phyloP scores from a whole-genome alignment of 2,797 vertebrate species.

The Bradypus variegatus region DNA sequence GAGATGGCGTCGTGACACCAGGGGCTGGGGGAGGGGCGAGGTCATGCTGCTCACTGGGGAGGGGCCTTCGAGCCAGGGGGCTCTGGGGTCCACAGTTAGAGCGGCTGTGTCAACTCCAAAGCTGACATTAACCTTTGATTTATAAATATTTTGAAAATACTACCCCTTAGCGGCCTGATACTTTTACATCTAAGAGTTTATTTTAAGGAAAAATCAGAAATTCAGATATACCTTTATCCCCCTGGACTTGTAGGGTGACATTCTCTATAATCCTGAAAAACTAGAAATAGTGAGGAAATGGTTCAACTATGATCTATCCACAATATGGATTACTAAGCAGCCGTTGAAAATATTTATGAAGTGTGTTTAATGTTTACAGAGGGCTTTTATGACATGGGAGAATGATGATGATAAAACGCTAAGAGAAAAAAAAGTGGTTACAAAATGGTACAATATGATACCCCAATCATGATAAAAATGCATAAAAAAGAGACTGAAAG shows the following conservation, averaged over 20 bases:
- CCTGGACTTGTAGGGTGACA: background rate
- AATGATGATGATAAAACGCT: background rate
- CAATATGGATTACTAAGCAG: background rate
- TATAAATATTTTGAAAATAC: slow-evolving; percentile 2
- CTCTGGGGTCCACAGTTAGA: background rate
- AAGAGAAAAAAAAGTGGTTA: background rate
- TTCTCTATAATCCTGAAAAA: slow-evolving; percentile 7
- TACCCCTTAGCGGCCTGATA: background rate
- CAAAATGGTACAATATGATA: slow-evolving; percentile 1
- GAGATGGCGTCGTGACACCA: accelerated
- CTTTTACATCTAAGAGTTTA: background rate
- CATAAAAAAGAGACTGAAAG: background rate
- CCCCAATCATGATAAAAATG: background rate
- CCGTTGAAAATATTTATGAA: slow-evolving; percentile 19
- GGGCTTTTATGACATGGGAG: slow-evolving; percentile 1
- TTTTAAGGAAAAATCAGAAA: slow-evolving; percentile 14
- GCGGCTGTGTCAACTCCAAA: background rate
- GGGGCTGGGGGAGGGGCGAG: background rate
- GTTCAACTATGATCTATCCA: background rate
- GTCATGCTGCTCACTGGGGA: background rate
- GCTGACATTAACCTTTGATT: background rate
- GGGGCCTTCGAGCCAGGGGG: background rate
- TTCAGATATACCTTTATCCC: background rate
- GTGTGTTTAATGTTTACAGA: slow-evolving; percentile 51
- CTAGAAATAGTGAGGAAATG: background rate